Percentiles rank a stretch among this genome's conserved stretches.
phyloP scores from a whole-genome alignment of 2,888 invertebrate genomes.

The Tetragnatha montana region DNA sequence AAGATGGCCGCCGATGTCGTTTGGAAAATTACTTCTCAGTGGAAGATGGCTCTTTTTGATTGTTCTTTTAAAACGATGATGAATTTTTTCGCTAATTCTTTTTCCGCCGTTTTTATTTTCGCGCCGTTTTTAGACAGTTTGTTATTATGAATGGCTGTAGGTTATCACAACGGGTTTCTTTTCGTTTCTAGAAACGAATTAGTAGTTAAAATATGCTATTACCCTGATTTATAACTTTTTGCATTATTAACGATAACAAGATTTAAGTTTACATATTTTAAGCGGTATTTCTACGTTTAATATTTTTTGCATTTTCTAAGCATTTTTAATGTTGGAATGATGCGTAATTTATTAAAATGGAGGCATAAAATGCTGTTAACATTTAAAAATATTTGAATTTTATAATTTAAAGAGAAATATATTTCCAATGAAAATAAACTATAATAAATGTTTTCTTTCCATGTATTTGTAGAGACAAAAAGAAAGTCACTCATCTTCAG shows the following conservation, averaged over 20 bases:
- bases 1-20: slow-evolving; percentile 42
- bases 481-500: too few relatives aligned
- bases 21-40: slow-evolving; percentile 41
- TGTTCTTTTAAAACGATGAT: not conserved
- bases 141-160: not conserved
- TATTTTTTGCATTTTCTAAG: too few relatives aligned
- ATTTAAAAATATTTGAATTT: too few relatives aligned
- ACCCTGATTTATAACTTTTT: not conserved
- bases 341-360: too few relatives aligned
- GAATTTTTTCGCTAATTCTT: not conserved
- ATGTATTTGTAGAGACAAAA: too few relatives aligned
- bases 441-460: too few relatives aligned
- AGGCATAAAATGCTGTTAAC: too few relatives aligned
- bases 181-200: not conserved
- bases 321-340: too few relatives aligned
- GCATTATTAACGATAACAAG: not conserved
- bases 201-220: not conserved
- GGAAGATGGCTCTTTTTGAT: slow-evolving; percentile 15
- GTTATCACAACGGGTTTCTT: not conserved
- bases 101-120: not conserved
- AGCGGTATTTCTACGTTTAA: not conserved
- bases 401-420: too few relatives aligned
- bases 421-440: too few relatives aligned
- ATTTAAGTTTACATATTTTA: not conserved
- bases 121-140: not conserved